Evolutionary conservation across 1,140 invertebrate species (phyloP).

Genomic region (Brachionus paranguensis): DNA sequence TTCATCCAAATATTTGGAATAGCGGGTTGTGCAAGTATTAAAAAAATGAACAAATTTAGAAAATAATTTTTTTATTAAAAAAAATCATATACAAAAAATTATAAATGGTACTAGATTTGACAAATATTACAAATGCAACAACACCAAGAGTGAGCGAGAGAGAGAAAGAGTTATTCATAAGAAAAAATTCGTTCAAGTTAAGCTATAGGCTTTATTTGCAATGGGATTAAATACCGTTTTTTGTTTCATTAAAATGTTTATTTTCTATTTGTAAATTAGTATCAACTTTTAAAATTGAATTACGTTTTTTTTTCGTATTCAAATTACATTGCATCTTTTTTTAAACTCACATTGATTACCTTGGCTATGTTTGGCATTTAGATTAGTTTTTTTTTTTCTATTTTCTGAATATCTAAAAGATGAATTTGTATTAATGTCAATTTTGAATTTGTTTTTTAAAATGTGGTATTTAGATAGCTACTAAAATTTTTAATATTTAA

Average conservation of each 20-base stretch:
- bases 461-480: background rate
- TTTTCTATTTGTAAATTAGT: background rate
- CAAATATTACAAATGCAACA: background rate
- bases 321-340: background rate
- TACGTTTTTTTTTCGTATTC: background rate
- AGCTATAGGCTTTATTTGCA: background rate
- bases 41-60: background rate
- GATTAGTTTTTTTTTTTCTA: background rate
- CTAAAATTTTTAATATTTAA: background rate
- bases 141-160: background rate
- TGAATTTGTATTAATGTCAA: background rate
- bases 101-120: background rate
- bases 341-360: background rate
- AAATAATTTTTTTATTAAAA: background rate
- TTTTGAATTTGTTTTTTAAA: background rate
- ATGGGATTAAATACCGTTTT: slow-evolving; percentile 25
- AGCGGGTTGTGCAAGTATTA: background rate
- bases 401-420: background rate
- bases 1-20: background rate
- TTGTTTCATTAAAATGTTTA: slow-evolving; percentile 32
- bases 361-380: background rate
- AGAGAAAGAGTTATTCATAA: background rate
- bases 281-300: background rate
- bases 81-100: background rate
- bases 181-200: background rate